A percentile compares a stretch with the other conserved stretches of the same genome.
Evolutionary conservation across 2,113 vertebrate genomes (phyloP).

Genomic region (Phrynocephalus versicolor): DNA sequence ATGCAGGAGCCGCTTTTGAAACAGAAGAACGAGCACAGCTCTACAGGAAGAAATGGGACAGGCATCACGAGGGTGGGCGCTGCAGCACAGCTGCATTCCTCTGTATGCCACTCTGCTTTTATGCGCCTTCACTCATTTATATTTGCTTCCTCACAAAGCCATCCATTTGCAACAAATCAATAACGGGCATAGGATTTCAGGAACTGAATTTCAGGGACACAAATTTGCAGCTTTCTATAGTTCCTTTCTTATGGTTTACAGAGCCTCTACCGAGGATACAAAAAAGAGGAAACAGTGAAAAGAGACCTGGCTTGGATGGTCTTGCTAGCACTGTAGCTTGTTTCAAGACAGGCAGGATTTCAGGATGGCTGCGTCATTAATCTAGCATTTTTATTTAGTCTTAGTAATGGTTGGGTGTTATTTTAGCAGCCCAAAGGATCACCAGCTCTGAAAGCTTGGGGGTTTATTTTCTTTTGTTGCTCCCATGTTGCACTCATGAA

Average conservation of each 20-base stretch:
- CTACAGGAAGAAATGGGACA: constrained; percentile 33
- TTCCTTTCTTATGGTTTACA: neutral
- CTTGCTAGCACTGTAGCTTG: neutral
- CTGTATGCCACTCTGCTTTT: neutral
- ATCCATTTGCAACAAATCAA: constrained; percentile 23
- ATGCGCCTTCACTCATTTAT: neutral
- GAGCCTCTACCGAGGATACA: neutral
- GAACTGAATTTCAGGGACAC: neutral
- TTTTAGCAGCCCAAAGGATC: neutral
- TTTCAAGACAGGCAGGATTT: neutral
- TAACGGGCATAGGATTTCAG: neutral
- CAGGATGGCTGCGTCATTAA: neutral
- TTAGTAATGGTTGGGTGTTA: neutral
- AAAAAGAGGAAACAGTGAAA: neutral
- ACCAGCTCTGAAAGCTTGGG: neutral
- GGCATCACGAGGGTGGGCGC: neutral
- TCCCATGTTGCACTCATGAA: neutral
- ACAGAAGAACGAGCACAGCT: constrained; percentile 52
- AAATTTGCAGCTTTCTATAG: rapidly evolving
- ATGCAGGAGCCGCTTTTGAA: constrained; percentile 70
- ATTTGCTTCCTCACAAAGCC: constrained; percentile 1
- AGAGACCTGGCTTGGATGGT: neutral
- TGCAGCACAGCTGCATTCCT: constrained; percentile 17
- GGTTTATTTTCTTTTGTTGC: neutral
- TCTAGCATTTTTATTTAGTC: neutral